phyloP scores from a whole-genome alignment of 2,113 vertebrate genomes.

The Brachyhypopomus occidentalis region DNA sequence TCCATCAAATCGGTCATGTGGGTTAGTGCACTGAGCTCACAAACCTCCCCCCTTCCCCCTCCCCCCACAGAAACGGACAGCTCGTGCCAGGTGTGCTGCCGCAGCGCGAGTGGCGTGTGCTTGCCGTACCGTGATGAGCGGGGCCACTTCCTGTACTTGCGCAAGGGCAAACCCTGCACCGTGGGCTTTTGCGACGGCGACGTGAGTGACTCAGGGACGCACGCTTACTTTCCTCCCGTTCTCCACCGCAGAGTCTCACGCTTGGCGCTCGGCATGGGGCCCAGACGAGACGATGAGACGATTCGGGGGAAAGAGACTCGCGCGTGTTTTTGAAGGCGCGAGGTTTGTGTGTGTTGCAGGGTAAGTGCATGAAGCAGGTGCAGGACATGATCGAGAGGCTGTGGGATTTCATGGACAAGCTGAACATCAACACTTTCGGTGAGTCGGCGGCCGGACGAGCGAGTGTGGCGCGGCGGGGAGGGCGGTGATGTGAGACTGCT shows the following conservation, averaged over 20 bases:
- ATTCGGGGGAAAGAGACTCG: no score
- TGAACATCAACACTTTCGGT: constrained; percentile 95
- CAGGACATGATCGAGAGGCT: constrained; percentile 95
- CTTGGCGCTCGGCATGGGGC: no score
- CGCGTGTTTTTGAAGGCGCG: no score
- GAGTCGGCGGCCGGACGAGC: constrained; percentile 41
- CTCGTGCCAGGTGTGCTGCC: constrained; percentile 93
- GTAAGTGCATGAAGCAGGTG: constrained; percentile 94
- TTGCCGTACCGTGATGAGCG: constrained; percentile 69
- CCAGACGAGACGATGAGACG: no score
- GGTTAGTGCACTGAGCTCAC: neutral
- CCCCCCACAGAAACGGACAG: constrained; percentile 78
- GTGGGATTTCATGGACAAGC: constrained; percentile 97
- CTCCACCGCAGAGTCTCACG: neutral
- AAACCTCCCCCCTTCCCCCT: neutral
- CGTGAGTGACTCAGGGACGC: constrained; percentile 71
- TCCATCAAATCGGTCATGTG: neutral
- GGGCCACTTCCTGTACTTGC: constrained; percentile 78
- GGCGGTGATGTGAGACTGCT: neutral
- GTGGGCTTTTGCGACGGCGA: constrained; percentile 93
- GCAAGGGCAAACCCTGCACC: constrained; percentile 95
- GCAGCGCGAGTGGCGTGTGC: constrained; percentile 73
- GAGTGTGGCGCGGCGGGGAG: neutral
- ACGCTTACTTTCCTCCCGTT: neutral
- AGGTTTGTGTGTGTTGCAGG: constrained; percentile 67